Percentiles rank a stretch among this genome's conserved stretches.
Conservation (phyloP, 2,888 invertebrate species). For the Aphrophora alni region DNA sequence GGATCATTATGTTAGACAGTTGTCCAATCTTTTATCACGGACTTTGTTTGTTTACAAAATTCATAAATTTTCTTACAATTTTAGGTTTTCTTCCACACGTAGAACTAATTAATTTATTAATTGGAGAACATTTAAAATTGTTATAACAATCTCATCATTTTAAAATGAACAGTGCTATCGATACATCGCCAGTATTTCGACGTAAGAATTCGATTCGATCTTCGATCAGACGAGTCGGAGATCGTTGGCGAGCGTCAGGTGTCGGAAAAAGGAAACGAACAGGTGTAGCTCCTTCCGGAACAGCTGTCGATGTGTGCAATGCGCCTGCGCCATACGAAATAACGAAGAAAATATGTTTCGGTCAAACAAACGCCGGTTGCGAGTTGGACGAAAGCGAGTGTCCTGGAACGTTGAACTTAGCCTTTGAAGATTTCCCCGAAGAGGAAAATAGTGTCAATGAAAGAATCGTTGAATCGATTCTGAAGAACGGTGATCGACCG, state of each 20-base stretch:
- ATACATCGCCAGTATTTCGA: background rate
- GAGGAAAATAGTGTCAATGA: background rate
- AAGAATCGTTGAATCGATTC: background rate
- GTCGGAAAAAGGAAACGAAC: background rate
- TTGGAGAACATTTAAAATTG: too few relatives aligned
- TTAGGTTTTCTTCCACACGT: too few relatives aligned
- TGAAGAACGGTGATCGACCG: background rate
- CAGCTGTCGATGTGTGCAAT: background rate
- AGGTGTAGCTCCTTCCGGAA: background rate
- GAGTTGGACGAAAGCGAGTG: background rate
- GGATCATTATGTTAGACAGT: too few relatives aligned
- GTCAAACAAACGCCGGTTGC: background rate
- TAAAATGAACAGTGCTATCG: background rate
- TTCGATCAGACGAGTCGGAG: background rate
- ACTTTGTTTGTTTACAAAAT: too few relatives aligned
- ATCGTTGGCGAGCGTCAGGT: background rate
- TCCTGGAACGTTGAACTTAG: constrained; percentile 23
- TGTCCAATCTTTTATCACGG: too few relatives aligned
- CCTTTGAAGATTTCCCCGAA: constrained; percentile 24
- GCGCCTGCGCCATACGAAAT: background rate
- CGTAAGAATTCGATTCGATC: background rate
- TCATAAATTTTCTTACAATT: too few relatives aligned
- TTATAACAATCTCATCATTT: too few relatives aligned
- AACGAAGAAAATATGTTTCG: background rate
- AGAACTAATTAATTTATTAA: too few relatives aligned